Conservation (phyloP, 2,888 invertebrate genomes). For the Thymelicus acteon region DNA sequence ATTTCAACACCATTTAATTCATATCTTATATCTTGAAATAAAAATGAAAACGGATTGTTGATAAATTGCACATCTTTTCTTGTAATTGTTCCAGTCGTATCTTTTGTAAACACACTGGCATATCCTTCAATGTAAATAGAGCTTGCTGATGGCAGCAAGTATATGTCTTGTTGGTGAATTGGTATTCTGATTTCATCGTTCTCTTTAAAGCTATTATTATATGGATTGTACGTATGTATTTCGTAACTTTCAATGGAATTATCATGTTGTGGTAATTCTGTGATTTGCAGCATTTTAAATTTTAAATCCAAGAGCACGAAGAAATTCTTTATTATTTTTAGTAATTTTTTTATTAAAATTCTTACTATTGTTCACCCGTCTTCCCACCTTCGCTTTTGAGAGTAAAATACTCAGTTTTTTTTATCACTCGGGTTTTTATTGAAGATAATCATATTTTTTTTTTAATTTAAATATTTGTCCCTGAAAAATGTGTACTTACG, state of each 20-base stretch:
- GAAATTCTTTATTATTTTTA: constrained; percentile 19
- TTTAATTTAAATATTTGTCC: too few relatives aligned
- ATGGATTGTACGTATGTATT: constrained; percentile 42
- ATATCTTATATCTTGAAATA: constrained; percentile 32
- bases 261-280: constrained; percentile 35
- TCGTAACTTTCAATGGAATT: constrained; percentile 41
- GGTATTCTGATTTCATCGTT: constrained; percentile 43
- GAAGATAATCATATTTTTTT: too few relatives aligned
- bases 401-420: too few relatives aligned
- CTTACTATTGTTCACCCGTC: too few relatives aligned
- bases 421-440: too few relatives aligned
- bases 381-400: too few relatives aligned
- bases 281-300: constrained; percentile 29
- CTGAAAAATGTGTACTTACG: too few relatives aligned
- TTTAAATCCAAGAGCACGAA: constrained; percentile 6
- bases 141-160: constrained; percentile 41
- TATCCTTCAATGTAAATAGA: constrained; percentile 35
- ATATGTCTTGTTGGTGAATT: constrained; percentile 39
- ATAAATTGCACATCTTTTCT: neutral
- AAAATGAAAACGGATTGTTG: neutral
- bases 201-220: constrained; percentile 40
- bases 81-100: neutral
- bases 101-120: neutral
- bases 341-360: constrained; percentile 3
- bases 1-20: constrained; percentile 39